Evolutionary conservation across 2,888 invertebrate species (phyloP), one percentile per base, ranked within the genome.

Genomic region (Lagria hirta): DNA sequence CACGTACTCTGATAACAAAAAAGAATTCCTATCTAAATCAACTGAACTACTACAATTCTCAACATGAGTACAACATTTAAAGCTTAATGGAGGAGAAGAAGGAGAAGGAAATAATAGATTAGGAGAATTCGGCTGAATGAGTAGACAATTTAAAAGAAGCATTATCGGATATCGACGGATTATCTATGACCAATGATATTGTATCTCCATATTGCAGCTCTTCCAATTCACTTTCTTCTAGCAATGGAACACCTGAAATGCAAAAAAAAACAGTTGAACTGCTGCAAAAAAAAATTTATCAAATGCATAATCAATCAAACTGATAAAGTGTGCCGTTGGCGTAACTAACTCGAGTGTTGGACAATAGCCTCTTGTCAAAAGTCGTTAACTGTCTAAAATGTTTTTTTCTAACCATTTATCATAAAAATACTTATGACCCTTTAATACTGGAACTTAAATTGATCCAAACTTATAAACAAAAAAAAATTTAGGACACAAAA

Each of bases 201-300:
- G 61, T 64, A 18, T 66, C 66, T 23, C 62, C 62, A 15, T 57
- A 60, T 48, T 64, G 65, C 16, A 62, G 59, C 42, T 72, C 71
- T 52, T 73, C 72, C 13, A 69, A 52, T 55, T 73, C 73, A 49
- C 62, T 72, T 45, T 72, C 73, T 52, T 73, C 73, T 33, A 73
- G 54, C 32, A 73, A 56, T 11, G 73, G 73, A 38, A 72, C 70
- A 52, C 70, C 72, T 72, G 52, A 6, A 43, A 47, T 50, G 27
- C 30, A 30, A 24, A 7, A 24, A 6, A 7, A 6, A 6, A 18
- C n/a, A n/a, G n/a, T n/a, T n/a, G n/a, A n/a, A n/a, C n/a, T n/a
- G n/a, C n/a, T n/a, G n/a, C n/a, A n/a, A n/a, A n/a, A n/a, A n/a
- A n/a, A n/a, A n/a, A n/a, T n/a, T n/a, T n/a, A n/a, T n/a, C n/a